phyloP scores from a whole-genome alignment of 2,888 invertebrate genomes.

The Nineta flava region DNA sequence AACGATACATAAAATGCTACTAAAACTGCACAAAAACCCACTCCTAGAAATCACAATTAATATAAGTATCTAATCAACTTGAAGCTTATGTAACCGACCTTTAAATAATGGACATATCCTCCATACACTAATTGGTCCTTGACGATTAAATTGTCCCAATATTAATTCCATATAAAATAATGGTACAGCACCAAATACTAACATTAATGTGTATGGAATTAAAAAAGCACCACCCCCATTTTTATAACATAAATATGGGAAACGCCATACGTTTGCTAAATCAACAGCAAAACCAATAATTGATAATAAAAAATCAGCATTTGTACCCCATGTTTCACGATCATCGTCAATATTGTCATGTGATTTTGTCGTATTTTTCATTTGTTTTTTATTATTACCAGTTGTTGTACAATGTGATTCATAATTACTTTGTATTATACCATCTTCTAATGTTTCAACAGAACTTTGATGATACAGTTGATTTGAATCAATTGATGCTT shows the following conservation, averaged over 20 bases:
- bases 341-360: constrained; percentile 29
- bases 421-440: neutral
- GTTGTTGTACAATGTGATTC: neutral
- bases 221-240: constrained; percentile 67
- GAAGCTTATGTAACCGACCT: constrained; percentile 32
- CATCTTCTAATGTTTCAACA: neutral
- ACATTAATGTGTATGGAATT: constrained; percentile 59
- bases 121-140: constrained; percentile 67
- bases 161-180: constrained; percentile 67
- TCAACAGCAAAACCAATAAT: constrained; percentile 78
- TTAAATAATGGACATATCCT: constrained; percentile 69
- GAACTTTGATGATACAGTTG: neutral
- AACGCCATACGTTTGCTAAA: constrained; percentile 74
- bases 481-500: neutral
- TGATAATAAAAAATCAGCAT: constrained; percentile 64
- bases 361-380: constrained; percentile 17
- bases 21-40: constrained; percentile 63
- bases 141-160: constrained; percentile 58
- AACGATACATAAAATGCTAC: constrained; percentile 68
- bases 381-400: constrained; percentile 20
- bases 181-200: constrained; percentile 59
- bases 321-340: constrained; percentile 67
- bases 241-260: constrained; percentile 62
- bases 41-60: constrained; percentile 33
- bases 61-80: neutral